A percentile compares a stretch with the other conserved stretches of the same genome.
phyloP scores from a whole-genome alignment of 2,113 vertebrate genomes.

The Steatornis caripensis region DNA sequence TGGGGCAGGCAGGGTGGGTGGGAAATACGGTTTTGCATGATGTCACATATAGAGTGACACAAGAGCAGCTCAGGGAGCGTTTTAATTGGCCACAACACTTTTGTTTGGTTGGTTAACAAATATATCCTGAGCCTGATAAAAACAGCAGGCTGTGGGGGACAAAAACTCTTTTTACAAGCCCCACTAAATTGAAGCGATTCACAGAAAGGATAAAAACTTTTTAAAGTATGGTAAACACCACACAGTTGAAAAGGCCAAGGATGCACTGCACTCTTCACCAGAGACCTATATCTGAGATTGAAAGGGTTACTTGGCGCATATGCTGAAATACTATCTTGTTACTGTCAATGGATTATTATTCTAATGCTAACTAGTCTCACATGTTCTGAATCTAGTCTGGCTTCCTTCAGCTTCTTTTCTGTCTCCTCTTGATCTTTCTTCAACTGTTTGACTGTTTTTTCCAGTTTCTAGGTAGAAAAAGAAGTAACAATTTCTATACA shows the following conservation, averaged over 20 bases:
- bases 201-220: background rate
- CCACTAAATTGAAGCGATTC: background rate
- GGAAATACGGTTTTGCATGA: background rate
- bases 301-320: background rate
- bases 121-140: background rate
- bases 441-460: constrained; percentile 58
- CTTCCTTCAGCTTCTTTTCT: constrained; percentile 68
- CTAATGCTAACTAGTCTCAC: background rate
- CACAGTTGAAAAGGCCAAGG: background rate
- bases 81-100: background rate
- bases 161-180: background rate
- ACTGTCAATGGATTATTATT: background rate
- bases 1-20: background rate
- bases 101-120: background rate
- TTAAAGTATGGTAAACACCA: background rate
- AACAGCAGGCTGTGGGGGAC: background rate
- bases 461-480: constrained; percentile 49
- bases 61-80: background rate
- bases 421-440: constrained; percentile 57
- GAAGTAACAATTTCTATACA: background rate
- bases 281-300: background rate
- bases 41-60: background rate
- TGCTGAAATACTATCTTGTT: background rate
- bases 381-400: constrained; percentile 72
- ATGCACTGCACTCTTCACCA: background rate